phyloP scores from a whole-genome alignment of 1,140 invertebrate genomes.

The Tetramorium alpestre region DNA sequence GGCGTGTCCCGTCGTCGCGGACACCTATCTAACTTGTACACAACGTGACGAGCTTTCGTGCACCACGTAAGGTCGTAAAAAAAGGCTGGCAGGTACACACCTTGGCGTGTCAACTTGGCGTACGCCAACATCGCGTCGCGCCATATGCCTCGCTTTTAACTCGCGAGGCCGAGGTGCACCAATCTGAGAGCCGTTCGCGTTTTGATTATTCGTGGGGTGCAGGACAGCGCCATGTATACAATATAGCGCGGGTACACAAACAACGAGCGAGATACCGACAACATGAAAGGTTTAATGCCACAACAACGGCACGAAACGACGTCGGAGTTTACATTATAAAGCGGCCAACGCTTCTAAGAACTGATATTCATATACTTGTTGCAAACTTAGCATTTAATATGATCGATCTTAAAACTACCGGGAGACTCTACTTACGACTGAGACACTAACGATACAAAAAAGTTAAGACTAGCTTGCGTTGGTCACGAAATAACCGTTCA shows the following conservation, averaged over 20 bases:
- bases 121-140: constrained; percentile 40
- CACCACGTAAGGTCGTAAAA: constrained; percentile 67
- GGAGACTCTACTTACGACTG: not conserved
- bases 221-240: not conserved
- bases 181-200: constrained; percentile 62
- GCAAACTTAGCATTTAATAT: not conserved
- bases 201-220: constrained; percentile 61
- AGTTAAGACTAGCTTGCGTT: not conserved
- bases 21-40: constrained; percentile 27
- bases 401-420: not conserved
- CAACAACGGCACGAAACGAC: constrained; percentile 23
- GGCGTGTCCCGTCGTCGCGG: constrained; percentile 60
- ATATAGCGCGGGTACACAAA: constrained; percentile 24
- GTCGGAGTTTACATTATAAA: not conserved
- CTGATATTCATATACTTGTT: not conserved
- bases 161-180: constrained; percentile 57
- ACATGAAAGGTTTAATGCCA: constrained; percentile 10
- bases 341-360: not conserved
- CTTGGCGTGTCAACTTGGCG: constrained; percentile 34
- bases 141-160: constrained; percentile 74
- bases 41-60: constrained; percentile 71
- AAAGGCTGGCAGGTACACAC: constrained; percentile 45
- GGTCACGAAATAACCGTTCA: not conserved
- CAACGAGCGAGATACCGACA: constrained; percentile 8
- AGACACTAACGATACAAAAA: not conserved